Evolutionary conservation across 2,888 invertebrate species (phyloP).

Genomic region (Horisme vitalbata): DNA sequence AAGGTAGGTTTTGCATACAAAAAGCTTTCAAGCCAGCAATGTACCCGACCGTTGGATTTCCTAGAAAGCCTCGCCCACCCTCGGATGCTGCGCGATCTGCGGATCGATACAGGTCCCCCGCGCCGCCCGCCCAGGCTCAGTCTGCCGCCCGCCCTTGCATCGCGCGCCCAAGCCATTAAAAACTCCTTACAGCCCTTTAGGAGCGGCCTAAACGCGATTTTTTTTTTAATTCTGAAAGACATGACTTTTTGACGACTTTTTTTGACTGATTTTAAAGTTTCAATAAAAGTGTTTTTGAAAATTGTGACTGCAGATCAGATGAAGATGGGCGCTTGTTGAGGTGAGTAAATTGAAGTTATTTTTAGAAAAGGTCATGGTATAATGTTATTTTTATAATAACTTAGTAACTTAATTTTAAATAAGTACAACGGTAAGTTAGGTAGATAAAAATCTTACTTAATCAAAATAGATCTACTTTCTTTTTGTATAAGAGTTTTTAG

Average conservation of each 20-base stretch:
- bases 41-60: constrained; percentile 30
- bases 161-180: constrained; percentile 3
- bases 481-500: too few relatives aligned
- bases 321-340: constrained; percentile 61
- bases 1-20: too few relatives aligned
- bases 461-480: too few relatives aligned
- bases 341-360: constrained; percentile 41
- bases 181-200: too few relatives aligned
- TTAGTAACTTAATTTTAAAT: too few relatives aligned
- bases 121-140: constrained; percentile 48
- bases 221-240: background rate
- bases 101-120: constrained; percentile 60
- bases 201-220: too few relatives aligned
- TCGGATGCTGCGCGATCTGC: constrained; percentile 67
- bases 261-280: constrained; percentile 5
- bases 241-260: constrained; percentile 12
- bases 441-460: too few relatives aligned
- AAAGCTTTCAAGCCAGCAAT: constrained; percentile 36
- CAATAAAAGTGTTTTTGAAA: constrained; percentile 11
- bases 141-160: constrained; percentile 40
- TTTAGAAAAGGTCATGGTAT: background rate
- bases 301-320: constrained; percentile 45
- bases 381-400: too few relatives aligned
- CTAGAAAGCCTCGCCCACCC: constrained; percentile 29
- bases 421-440: too few relatives aligned